These are phyloP conservation scores for Kuschelorhynchus macadamiae DNA, from an alignment of 2,888 invertebrate species.

Conservation along the genomic window DNA sequence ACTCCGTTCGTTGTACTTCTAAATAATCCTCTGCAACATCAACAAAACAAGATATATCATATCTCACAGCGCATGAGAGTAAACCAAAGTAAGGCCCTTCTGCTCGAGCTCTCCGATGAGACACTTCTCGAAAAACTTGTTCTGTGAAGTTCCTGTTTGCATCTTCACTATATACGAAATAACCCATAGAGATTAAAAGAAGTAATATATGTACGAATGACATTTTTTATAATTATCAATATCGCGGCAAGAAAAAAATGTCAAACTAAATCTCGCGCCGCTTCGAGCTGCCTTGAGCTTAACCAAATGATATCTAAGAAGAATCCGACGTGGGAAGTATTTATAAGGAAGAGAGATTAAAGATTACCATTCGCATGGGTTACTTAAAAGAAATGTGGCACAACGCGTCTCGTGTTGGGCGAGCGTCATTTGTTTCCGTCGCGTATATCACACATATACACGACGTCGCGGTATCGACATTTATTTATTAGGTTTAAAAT, in stretches of 20 bases:
- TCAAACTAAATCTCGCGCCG: conserved; percentile 1
- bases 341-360: conserved; percentile 66
- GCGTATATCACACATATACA: conserved; percentile 21
- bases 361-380: conserved; percentile 61
- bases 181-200: conserved; percentile 30
- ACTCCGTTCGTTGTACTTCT: conserved; percentile 52
- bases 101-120: conserved; percentile 43
- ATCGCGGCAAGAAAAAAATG: conserved; percentile 1
- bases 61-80: conserved; percentile 56
- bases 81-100: conserved; percentile 53
- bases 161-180: conserved; percentile 35
- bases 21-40: conserved; percentile 58
- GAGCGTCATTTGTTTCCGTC: conserved; percentile 24
- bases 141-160: conserved; percentile 3
- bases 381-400: conserved; percentile 65
- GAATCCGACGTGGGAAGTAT: conserved; percentile 59
- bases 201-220: conserved; percentile 12
- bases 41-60: conserved; percentile 59
- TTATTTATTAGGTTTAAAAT: too few species aligned
- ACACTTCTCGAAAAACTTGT: background rate
- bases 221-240: conserved; percentile 13
- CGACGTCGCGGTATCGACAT: too few species aligned
- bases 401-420: conserved; percentile 54
- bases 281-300: conserved; percentile 7
- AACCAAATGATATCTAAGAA: conserved; percentile 36